phyloP scores from a whole-genome alignment of 2,797 vertebrate species.

The Alosa sapidissima region DNA sequence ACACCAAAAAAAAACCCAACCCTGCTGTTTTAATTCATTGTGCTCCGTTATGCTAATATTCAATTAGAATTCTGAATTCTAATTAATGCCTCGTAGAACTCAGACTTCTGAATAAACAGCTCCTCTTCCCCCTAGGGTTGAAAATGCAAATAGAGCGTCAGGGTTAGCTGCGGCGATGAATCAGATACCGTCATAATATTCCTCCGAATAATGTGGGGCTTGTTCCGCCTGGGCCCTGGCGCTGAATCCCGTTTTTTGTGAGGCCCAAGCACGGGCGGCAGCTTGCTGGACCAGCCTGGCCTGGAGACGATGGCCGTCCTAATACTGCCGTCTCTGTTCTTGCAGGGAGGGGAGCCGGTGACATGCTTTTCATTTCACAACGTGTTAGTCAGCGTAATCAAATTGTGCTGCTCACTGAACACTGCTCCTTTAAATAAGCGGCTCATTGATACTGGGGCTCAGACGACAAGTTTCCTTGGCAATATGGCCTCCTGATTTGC shows the following conservation, averaged over 20 bases:
- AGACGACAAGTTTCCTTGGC: background rate
- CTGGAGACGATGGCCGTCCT: background rate
- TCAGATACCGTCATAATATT: conserved; percentile 51
- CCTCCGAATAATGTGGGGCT: conserved; percentile 46
- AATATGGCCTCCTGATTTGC: conserved; percentile 18
- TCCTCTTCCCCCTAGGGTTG: conserved; percentile 40
- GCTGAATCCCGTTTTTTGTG: conserved; percentile 36
- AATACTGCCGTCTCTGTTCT: conserved; percentile 22
- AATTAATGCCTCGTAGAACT: conserved; percentile 55
- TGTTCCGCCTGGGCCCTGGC: conserved; percentile 34
- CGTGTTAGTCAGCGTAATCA: conserved; percentile 17
- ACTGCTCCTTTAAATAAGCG: conserved; percentile 19
- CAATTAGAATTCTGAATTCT: conserved; percentile 53
- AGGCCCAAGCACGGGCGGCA: conserved; percentile 12
- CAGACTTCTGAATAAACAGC: conserved; percentile 54
- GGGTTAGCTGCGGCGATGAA: conserved; percentile 40
- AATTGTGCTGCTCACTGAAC: conserved; percentile 12
- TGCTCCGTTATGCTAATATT: conserved; percentile 55
- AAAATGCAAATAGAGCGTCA: conserved; percentile 55
- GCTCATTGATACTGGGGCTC: conserved; percentile 16
- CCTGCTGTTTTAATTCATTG: conserved; percentile 47
- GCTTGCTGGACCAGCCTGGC: background rate
- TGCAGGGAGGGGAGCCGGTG: background rate
- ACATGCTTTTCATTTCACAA: conserved; percentile 26
- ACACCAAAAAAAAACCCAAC: conserved; percentile 21